Percentiles rank a stretch among this genome's conserved stretches.
These are phyloP conservation scores for Oncorhynchus kisutch DNA, from an alignment of 2,113 vertebrate genomes.

Conservation along the genomic window DNA sequence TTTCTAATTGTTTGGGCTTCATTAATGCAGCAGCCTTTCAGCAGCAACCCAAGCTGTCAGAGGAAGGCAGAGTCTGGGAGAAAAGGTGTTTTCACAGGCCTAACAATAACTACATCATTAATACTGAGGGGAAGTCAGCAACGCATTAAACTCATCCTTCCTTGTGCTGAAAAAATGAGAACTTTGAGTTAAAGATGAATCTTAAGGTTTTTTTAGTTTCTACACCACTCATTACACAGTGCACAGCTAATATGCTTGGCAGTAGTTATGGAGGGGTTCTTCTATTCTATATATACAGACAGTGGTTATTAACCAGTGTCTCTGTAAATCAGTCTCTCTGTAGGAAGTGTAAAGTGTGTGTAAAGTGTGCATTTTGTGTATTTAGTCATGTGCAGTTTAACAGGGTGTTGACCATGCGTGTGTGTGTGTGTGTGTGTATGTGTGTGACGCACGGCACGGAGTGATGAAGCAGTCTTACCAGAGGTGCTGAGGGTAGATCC, in stretches of 20 bases:
- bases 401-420: background rate
- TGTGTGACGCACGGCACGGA: background rate
- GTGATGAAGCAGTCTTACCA: conserved; percentile 73
- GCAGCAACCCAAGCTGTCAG: conserved; percentile 71
- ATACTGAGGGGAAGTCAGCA: conserved; percentile 56
- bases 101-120: conserved; percentile 72
- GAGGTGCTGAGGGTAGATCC: conserved; percentile 85
- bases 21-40: conserved; percentile 75
- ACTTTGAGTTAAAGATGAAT: conserved; percentile 49
- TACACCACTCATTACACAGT: background rate
- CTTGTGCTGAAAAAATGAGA: conserved; percentile 54
- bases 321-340: background rate
- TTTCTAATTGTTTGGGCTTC: conserved; percentile 73
- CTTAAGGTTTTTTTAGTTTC: conserved; percentile 19
- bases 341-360: too few species aligned
- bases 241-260: too few species aligned
- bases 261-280: too few species aligned
- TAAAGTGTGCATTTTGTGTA: too few species aligned
- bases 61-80: conserved; percentile 52
- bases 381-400: too few species aligned
- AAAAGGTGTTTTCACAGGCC: conserved; percentile 61
- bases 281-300: too few species aligned
- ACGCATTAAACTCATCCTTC: conserved; percentile 24
- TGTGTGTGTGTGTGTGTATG: background rate
- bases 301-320: background rate